phyloP scores from a whole-genome alignment of 2,888 invertebrate genomes.

The Ichneumon xanthorius region DNA sequence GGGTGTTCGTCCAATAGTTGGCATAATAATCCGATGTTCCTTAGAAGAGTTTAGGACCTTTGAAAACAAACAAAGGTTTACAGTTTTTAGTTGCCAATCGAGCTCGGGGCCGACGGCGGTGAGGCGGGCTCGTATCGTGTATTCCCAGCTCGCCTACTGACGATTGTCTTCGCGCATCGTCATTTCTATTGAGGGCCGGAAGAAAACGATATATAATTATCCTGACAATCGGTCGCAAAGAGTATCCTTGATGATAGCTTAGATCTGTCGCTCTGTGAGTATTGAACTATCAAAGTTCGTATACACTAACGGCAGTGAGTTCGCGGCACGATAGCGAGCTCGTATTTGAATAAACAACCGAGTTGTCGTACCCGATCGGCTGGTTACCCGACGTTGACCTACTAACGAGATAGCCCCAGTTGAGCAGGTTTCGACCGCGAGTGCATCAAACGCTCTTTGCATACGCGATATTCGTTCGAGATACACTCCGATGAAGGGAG shows the following conservation, averaged over 20 bases:
- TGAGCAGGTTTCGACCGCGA: slow-evolving; percentile 27
- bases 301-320: background rate
- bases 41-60: too few relatives aligned
- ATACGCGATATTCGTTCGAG: slow-evolving; percentile 4
- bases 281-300: slow-evolving; percentile 2
- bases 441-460: slow-evolving; percentile 28
- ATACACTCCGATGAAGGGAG: background rate
- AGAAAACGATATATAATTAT: slow-evolving; percentile 13
- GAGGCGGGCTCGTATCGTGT: too few relatives aligned
- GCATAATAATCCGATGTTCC: too few relatives aligned
- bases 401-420: slow-evolving; percentile 23
- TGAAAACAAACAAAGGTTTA: too few relatives aligned
- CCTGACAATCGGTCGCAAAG: slow-evolving; percentile 7
- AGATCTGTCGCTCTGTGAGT: background rate
- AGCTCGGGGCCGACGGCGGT: too few relatives aligned
- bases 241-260: background rate
- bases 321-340: slow-evolving; percentile 6
- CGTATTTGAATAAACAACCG: slow-evolving; percentile 18
- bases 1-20: too few relatives aligned
- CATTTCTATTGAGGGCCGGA: background rate
- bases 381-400: slow-evolving; percentile 34
- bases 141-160: too few relatives aligned
- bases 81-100: too few relatives aligned
- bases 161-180: slow-evolving; percentile 6
- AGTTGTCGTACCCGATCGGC: slow-evolving; percentile 15